phyloP scores from a whole-genome alignment of 1,140 invertebrate species.

The Drosophila bifasciata region DNA sequence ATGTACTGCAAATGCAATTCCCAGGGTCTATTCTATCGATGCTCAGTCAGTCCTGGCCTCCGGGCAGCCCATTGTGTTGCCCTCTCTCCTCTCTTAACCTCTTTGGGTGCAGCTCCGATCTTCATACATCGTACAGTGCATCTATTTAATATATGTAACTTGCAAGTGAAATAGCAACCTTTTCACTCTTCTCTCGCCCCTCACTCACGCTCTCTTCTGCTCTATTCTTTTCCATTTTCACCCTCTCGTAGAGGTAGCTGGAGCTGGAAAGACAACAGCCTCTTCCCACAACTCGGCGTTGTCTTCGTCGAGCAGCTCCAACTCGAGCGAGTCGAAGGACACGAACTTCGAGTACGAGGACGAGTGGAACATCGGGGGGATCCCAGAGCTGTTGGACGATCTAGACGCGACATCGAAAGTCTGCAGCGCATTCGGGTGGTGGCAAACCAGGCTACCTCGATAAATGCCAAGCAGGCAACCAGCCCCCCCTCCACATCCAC shows the following conservation, averaged over 20 bases:
- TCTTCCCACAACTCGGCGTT: slow-evolving; percentile 42
- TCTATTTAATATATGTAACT: too few species aligned
- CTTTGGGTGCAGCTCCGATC: too few species aligned
- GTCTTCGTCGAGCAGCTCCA: slow-evolving; percentile 56
- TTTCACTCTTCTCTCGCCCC: not conserved
- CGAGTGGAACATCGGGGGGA: slow-evolving; percentile 95
- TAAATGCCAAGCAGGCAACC: slow-evolving; percentile 75
- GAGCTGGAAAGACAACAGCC: slow-evolving; percentile 35
- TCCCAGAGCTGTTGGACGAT: slow-evolving; percentile 97
- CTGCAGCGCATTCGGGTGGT: slow-evolving; percentile 74
- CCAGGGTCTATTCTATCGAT: too few species aligned
- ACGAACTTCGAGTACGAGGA: slow-evolving; percentile 96
- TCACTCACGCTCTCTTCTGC: slow-evolving; percentile 3
- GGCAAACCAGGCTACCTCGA: slow-evolving; percentile 63
- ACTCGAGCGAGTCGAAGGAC: slow-evolving; percentile 80
- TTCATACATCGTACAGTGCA: not conserved
- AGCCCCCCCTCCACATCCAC: slow-evolving; percentile 45
- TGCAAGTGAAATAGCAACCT: too few species aligned
- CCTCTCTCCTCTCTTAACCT: not conserved
- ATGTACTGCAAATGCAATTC: slow-evolving; percentile 25
- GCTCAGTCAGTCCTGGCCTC: not conserved
- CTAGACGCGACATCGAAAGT: slow-evolving; percentile 97
- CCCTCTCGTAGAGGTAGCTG: slow-evolving; percentile 35
- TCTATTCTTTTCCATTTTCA: not conserved
- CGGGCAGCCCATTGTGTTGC: not conserved